A percentile compares a stretch with the other conserved stretches of the same genome.
phyloP scores from a whole-genome alignment of 2,888 invertebrate species.

The Busseola fusca region DNA sequence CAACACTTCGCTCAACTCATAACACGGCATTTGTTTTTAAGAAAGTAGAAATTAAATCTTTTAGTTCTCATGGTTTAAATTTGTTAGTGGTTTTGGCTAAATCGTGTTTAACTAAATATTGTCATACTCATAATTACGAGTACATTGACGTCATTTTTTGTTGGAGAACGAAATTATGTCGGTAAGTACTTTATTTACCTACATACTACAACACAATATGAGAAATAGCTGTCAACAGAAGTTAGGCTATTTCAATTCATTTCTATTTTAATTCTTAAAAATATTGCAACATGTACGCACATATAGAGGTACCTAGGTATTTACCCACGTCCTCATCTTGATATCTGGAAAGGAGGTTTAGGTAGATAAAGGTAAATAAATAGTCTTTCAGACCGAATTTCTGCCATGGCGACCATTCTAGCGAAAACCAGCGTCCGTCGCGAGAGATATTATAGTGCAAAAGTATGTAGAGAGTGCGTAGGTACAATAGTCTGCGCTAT shows the following conservation, averaged over 20 bases:
- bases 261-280: not conserved
- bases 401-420: not conserved
- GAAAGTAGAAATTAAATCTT: slow-evolving; percentile 11
- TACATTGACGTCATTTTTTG: slow-evolving; percentile 4
- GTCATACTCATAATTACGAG: not conserved
- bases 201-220: not conserved
- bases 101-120: not conserved
- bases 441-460: no score
- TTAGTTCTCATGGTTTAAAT: slow-evolving; percentile 4
- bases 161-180: slow-evolving; percentile 11
- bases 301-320: not conserved
- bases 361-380: not conserved
- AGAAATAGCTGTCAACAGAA: not conserved
- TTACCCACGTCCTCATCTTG: not conserved
- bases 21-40: slow-evolving; percentile 34
- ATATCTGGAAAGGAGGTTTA: not conserved
- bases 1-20: slow-evolving; percentile 30
- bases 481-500: no score
- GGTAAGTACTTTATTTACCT: slow-evolving; percentile 20
- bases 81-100: slow-evolving; percentile 13
- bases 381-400: not conserved
- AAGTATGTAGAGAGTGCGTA: no score
- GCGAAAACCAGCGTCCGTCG: not conserved
- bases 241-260: not conserved
- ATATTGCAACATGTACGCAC: not conserved